A percentile compares a stretch with the other conserved stretches of the same genome.
phyloP scores from a whole-genome alignment of 2,888 invertebrate genomes.

The Drosophila sordidula region DNA sequence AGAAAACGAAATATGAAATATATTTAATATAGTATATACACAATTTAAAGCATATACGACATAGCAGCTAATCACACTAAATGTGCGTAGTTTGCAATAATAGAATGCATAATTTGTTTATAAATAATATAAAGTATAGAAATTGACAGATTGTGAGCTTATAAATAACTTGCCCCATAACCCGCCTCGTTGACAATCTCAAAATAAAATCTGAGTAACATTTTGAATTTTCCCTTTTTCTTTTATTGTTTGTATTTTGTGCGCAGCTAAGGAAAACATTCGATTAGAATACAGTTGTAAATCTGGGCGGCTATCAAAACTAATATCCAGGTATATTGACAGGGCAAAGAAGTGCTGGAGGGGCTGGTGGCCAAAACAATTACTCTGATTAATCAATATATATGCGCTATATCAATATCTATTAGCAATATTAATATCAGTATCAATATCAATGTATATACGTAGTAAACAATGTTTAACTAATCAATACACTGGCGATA shows the following conservation, averaged over 20 bases:
- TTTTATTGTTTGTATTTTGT: not conserved
- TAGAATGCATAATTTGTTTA: slow-evolving; percentile 33
- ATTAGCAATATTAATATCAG: slow-evolving; percentile 21
- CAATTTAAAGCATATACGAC: not conserved
- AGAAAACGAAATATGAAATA: slow-evolving; percentile 18
- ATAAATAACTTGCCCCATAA: slow-evolving; percentile 53
- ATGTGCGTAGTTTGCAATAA: slow-evolving; percentile 18
- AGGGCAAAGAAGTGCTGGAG: slow-evolving; percentile 8
- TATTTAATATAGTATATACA: not conserved
- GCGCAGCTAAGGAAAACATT: slow-evolving; percentile 16
- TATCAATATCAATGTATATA: slow-evolving; percentile 22
- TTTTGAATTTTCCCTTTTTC: slow-evolving; percentile 5
- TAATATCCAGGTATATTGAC: slow-evolving; percentile 32
- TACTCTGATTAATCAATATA: slow-evolving; percentile 26
- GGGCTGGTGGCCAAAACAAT: slow-evolving; percentile 13
- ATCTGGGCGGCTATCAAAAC: slow-evolving; percentile 16
- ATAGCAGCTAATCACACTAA: not conserved
- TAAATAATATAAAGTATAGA: slow-evolving; percentile 40
- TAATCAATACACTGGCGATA: slow-evolving; percentile 36
- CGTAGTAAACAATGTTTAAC: slow-evolving; percentile 35
- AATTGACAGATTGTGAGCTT: slow-evolving; percentile 47
- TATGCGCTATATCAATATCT: not conserved
- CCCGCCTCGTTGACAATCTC: slow-evolving; percentile 48
- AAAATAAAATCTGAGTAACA: slow-evolving; percentile 51
- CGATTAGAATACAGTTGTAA: slow-evolving; percentile 16